Percentiles rank a stretch among this genome's conserved stretches.
phyloP scores from a whole-genome alignment of 2,888 invertebrate species.

The Caradrina kadenii region DNA sequence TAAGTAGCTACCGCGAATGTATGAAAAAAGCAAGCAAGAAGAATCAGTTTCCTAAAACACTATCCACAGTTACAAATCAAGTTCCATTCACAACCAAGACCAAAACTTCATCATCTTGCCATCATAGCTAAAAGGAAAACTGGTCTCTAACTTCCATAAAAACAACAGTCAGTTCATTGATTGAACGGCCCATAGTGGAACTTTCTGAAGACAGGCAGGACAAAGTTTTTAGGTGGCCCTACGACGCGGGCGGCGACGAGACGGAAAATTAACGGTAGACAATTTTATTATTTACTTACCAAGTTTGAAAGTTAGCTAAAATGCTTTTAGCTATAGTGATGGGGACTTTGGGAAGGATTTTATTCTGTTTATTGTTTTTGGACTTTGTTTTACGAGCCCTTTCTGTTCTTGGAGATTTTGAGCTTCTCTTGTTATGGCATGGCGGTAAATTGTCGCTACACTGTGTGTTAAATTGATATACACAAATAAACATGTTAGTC shows the following conservation, averaged over 20 bases:
- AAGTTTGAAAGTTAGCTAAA: constrained; percentile 55
- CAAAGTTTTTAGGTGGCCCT: constrained; percentile 50
- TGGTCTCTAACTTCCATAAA: constrained; percentile 9
- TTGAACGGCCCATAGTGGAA: constrained; percentile 40
- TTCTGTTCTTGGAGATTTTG: constrained; percentile 24
- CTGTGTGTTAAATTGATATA: not conserved
- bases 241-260: constrained; percentile 47
- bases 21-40: not conserved
- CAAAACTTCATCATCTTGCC: not conserved
- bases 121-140: constrained; percentile 14
- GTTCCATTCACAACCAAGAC: not conserved
- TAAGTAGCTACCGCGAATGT: not conserved
- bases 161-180: constrained; percentile 39
- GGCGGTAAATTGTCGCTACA: not conserved
- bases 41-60: not conserved
- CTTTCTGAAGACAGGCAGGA: constrained; percentile 33
- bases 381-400: constrained; percentile 19
- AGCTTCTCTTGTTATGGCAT: not conserved
- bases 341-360: constrained; percentile 40
- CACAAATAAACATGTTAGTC: not conserved
- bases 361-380: constrained; percentile 48
- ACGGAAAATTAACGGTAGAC: constrained; percentile 61
- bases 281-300: constrained; percentile 65
- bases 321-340: constrained; percentile 61
- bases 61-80: not conserved